Percentiles rank a stretch among this genome's conserved stretches.
These are phyloP conservation scores for Neopelma chrysocephalum DNA, from an alignment of 2,797 vertebrate species.

Conservation along the genomic window DNA sequence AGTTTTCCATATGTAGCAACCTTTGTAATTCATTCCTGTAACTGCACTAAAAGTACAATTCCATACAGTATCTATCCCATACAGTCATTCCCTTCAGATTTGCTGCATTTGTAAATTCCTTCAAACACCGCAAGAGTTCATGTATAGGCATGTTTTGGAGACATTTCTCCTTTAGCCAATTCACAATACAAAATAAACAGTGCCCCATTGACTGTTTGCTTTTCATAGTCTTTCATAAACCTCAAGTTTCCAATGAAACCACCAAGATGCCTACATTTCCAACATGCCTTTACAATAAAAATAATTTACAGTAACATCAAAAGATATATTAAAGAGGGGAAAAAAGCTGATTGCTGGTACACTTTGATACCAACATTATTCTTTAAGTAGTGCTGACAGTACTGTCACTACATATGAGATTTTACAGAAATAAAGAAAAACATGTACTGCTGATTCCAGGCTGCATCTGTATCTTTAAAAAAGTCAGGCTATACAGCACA, in stretches of 20 bases:
- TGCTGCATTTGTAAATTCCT: neutral
- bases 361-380: neutral
- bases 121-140: neutral
- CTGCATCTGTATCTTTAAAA: neutral
- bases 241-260: neutral
- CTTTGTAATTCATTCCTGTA: neutral
- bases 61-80: neutral
- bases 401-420: neutral
- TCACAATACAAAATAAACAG: neutral
- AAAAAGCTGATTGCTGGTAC: neutral
- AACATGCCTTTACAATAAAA: neutral
- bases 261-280: neutral
- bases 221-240: neutral
- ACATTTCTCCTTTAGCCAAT: neutral
- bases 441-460: accelerated
- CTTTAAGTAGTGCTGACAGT: neutral
- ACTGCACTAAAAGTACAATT: neutral
- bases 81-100: neutral
- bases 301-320: neutral
- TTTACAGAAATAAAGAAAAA: neutral
- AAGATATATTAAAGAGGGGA: neutral
- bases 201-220: neutral
- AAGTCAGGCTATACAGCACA: neutral
- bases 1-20: neutral
- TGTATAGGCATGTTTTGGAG: neutral